Percentiles rank a stretch among this genome's conserved stretches.
Evolutionary conservation across 2,888 invertebrate genomes (phyloP).

Genomic region (Ypsolopha sequella): DNA sequence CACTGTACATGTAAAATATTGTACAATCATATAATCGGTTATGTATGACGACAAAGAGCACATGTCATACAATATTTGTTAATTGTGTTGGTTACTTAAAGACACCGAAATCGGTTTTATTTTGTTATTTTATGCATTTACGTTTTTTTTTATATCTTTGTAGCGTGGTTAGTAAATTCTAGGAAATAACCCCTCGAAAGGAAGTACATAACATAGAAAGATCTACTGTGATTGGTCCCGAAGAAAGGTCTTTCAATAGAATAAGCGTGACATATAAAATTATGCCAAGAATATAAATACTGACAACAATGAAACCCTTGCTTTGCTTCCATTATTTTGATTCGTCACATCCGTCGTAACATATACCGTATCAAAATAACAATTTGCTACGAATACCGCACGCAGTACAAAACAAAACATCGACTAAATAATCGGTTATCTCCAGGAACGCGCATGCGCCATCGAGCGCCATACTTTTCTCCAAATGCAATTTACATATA

Average conservation of each 20-base stretch:
- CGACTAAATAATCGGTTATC: constrained; percentile 40
- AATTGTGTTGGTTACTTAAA: too few relatives aligned
- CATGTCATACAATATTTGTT: too few relatives aligned
- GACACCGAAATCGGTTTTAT: too few relatives aligned
- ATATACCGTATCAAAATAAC: constrained; percentile 45
- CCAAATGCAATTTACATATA: constrained; percentile 18
- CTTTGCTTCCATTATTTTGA: not conserved
- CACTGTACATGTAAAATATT: too few relatives aligned
- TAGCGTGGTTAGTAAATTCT: not conserved
- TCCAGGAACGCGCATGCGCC: constrained; percentile 21
- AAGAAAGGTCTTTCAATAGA: too few relatives aligned
- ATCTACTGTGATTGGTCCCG: too few relatives aligned
- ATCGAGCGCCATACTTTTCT: constrained; percentile 34
- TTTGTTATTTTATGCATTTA: not conserved
- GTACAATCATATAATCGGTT: too few relatives aligned
- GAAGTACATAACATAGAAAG: not conserved
- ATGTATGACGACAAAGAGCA: too few relatives aligned
- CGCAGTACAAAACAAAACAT: constrained; percentile 41
- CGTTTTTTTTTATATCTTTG: not conserved
- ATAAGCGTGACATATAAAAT: not conserved
- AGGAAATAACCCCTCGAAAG: not conserved
- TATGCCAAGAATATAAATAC: not conserved
- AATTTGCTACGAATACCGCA: constrained; percentile 39
- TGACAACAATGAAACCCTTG: not conserved
- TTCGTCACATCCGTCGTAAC: constrained; percentile 5